Base-by-base conservation (phyloP, 2,888 invertebrate species). In the Leucozona laternaria region DNA sequence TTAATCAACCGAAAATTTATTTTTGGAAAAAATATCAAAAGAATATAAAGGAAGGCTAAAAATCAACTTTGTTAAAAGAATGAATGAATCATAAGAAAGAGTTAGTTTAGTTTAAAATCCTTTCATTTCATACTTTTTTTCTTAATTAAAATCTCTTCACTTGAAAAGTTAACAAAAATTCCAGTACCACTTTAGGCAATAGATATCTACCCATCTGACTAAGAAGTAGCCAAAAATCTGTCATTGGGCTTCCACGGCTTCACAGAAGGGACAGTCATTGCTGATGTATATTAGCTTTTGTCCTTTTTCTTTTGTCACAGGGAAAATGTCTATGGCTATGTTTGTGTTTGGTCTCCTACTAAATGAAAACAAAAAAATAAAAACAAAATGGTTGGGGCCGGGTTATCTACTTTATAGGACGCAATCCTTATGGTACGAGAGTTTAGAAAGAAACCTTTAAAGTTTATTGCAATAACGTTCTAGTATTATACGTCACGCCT, bases 291-390 rank as follows among this genome's bases (percentile, higher is more conserved):
- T 40, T 31, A 45, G 15, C 48, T 34, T 15, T 31, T 20, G 66
- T 60, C 60, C 66, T 68, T 76, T 68, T 58, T 53, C 45, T 76
- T 58, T 75, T 75, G 75, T 79, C 70, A 55, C 34, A 76, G 53
- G 70, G 72, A 58, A 66, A 79, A 70, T 71, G 58, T 66, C 70
- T 76, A 76, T 77, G 80, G 53, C 68, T 80, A 80, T 77, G 85
- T 73, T 85, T 85, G 11, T 17, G 57, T 64, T 37, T 37, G 17
- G 13, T 40, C 25, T 15, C n/a, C 11, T 31, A 53, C 15, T 25
- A 34, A 34, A 57, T 50, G 13, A 8, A 55, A 31, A 37, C 15
- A 22, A 40, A 31, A 37, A 7, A 34, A 10, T 13, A 37, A 57
- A 20, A 60, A 37, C 1, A 3, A 60, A 15, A 34, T 37, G 4